Percentiles rank a stretch among this genome's conserved stretches.
Evolutionary conservation across 30 jellyfish, hydroid and myxozoan species (phyloP).

Genomic region (Pelagia noctiluca): DNA sequence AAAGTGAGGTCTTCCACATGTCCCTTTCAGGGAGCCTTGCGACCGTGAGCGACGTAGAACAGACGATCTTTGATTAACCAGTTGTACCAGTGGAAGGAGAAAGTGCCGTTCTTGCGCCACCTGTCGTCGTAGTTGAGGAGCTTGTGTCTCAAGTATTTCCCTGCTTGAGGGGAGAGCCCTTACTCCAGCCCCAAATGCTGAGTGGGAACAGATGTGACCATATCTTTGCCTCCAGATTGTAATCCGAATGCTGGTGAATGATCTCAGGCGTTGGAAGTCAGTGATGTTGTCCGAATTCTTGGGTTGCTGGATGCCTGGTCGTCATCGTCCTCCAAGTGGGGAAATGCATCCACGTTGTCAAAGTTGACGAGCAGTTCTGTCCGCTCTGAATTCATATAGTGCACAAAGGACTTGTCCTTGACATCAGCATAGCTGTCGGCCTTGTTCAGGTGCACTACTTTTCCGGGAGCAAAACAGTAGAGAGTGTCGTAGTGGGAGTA

Average conservation of each 20-base stretch:
- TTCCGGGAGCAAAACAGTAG: constrained; percentile 11
- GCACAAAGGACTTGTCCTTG: neutral
- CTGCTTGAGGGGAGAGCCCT: neutral
- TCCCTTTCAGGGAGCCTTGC: neutral
- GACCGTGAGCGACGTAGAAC: too few relatives aligned
- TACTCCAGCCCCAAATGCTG: constrained; percentile 11
- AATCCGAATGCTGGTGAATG: neutral
- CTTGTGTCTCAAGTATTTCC: constrained; percentile 20
- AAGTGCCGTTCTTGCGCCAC: constrained; percentile 19
- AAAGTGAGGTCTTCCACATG: neutral
- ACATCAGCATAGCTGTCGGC: neutral
- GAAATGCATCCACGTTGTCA: neutral
- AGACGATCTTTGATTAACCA: too few relatives aligned
- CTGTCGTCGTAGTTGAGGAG: constrained; percentile 15
- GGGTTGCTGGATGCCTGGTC: constrained; percentile 17
- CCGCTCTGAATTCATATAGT: neutral
- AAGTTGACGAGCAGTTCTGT: neutral
- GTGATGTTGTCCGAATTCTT: neutral
- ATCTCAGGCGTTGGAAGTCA: neutral
- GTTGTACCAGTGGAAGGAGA: neutral
- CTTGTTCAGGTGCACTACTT: neutral
- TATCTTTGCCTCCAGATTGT: constrained; percentile 14
- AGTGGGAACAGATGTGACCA: constrained; percentile 26
- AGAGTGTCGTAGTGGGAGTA: too few relatives aligned
- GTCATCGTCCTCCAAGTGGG: neutral